Evolutionary conservation across 2,113 vertebrate species (phyloP), one percentile per base, ranked within the genome.

Genomic region (Oenanthe melanoleuca): DNA sequence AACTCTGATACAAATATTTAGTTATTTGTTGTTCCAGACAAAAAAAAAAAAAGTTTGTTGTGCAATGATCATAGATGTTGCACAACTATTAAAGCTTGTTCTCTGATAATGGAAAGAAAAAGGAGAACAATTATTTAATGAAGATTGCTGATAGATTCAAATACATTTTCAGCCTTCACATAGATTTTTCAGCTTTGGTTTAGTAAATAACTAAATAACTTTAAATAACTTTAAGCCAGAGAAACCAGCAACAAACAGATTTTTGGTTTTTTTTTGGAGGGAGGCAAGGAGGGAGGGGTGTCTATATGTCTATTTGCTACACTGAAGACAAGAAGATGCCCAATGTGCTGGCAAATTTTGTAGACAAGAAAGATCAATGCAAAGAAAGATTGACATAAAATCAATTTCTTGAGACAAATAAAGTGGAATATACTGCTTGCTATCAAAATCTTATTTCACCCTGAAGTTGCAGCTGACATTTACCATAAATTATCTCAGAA

Each of bases 201-300:
- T n/a, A 60, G 4, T 26, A 75, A 90, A 63, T n/a, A n/a, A n/a
- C n/a, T n/a, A n/a, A n/a, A n/a, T n/a, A n/a, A n/a, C n/a, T n/a
- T n/a, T n/a, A n/a, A n/a, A n/a, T n/a, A n/a, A n/a, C n/a, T 66
- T 77, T 66, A 74, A 66, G 66, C 3, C 26, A 88, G 19, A 74
- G 19, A 81, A 89, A 60, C 28, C 38, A 47, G 9, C 22, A 79
- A 61, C 7, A 14, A 22, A 38, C 4, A 17, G n/a, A 14, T 44
- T 44, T n/a, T n/a, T n/a, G n/a, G n/a, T 31, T 33, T 14, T 40
- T 34, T 56, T 60, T 59, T 50, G 14, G 19, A 20, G 26, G 9
- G 61, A 8, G 7, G 15, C 6, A 38, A 11, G 19, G 18, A 52
- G 5, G 5, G 29, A 17, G 3, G 1, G 8, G 3, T 34, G 8